These are phyloP conservation scores for Podargus strigoides DNA, from an alignment of 2,797 vertebrate genomes.

Conservation along the genomic window DNA sequence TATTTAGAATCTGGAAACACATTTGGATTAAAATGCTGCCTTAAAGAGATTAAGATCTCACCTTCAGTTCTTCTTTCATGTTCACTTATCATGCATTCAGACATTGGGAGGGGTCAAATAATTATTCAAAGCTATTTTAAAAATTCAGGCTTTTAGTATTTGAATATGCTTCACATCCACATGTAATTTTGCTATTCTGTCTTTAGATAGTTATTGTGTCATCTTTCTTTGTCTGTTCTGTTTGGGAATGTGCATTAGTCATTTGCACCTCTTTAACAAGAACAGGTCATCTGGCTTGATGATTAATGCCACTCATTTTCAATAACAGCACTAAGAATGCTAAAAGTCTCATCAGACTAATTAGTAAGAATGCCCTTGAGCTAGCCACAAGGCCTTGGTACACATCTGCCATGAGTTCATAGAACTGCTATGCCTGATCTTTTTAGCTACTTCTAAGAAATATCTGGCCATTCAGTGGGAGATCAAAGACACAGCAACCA, in stretches of 20 bases:
- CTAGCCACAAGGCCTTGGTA: neutral
- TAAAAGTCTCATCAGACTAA: constrained; percentile 24
- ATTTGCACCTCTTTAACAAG: neutral
- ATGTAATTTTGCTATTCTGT: neutral
- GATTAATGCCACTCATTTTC: constrained; percentile 21
- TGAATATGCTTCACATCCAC: neutral
- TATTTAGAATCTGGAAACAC: neutral
- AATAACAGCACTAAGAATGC: neutral
- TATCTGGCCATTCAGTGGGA: neutral
- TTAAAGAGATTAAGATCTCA: neutral
- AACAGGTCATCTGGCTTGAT: constrained; percentile 11
- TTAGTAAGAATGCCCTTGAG: neutral
- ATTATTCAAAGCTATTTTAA: neutral
- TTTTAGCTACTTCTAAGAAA: neutral
- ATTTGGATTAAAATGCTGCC: neutral
- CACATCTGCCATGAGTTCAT: neutral
- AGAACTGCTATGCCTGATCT: neutral
- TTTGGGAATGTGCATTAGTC: neutral
- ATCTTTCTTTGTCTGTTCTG: constrained; percentile 1
- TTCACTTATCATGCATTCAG: neutral
- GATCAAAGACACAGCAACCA: neutral
- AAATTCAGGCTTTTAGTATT: neutral
- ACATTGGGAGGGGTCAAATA: neutral
- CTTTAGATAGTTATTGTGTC: neutral
- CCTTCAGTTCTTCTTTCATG: neutral